Conservation (phyloP, 2,797 vertebrate species). For the Columba guinea region DNA sequence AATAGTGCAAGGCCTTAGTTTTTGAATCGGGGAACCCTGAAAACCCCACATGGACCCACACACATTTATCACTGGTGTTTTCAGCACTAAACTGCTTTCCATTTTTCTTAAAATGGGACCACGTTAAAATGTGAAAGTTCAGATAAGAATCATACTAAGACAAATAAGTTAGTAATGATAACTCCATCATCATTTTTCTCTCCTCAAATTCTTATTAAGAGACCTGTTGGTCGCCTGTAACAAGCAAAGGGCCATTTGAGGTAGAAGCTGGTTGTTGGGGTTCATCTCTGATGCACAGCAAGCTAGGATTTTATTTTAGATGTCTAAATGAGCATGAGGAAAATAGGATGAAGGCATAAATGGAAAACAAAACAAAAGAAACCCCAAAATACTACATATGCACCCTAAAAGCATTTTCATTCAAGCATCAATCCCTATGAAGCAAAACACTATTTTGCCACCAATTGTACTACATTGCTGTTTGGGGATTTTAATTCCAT, state of each 20-base stretch:
- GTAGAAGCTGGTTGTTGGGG: background rate
- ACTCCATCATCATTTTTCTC: background rate
- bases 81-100: background rate
- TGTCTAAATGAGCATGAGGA: background rate
- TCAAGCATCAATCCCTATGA: background rate
- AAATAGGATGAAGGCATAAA: background rate
- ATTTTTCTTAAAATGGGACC: background rate
- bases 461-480: background rate
- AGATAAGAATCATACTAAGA: background rate
- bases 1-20: background rate
- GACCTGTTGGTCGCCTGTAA: background rate
- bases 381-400: rapidly evolving
- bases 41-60: background rate
- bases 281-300: rapidly evolving
- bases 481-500: background rate
- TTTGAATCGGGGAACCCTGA: background rate
- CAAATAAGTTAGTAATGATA: background rate
- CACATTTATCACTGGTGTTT: background rate
- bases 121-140: background rate
- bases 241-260: background rate
- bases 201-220: background rate
- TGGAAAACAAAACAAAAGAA: background rate
- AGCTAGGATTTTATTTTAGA: background rate
- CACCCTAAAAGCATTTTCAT: background rate
- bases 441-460: background rate